Percentiles rank a stretch among this genome's conserved stretches.
Evolutionary conservation across 2,113 vertebrate species (phyloP).

Genomic region (Edolisoma coerulescens): DNA sequence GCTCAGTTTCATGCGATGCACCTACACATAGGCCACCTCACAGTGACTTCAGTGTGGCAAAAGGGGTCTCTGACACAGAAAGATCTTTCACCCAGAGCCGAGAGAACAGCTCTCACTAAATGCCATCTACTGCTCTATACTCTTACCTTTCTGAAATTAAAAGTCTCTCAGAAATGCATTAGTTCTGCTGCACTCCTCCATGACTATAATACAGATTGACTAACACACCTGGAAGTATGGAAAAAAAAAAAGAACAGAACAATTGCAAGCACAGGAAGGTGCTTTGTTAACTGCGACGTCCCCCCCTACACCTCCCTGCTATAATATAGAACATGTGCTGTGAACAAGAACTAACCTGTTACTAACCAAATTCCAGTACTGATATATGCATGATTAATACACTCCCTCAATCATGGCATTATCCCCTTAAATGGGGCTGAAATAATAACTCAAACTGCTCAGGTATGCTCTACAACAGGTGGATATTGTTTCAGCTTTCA

Average conservation of each 20-base stretch:
- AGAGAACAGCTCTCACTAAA: background rate
- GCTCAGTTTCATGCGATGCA: background rate
- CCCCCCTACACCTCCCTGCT: background rate
- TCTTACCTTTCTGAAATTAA: background rate
- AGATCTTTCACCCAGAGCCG: background rate
- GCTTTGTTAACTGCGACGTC: background rate
- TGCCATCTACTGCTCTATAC: background rate
- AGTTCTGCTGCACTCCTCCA: background rate
- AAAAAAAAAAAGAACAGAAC: background rate
- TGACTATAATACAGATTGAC: background rate
- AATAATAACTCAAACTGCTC: background rate
- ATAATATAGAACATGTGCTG: background rate
- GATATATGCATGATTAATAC: background rate
- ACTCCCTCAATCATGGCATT: background rate
- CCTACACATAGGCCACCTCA: background rate
- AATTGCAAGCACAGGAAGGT: background rate
- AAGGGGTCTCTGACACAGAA: background rate
- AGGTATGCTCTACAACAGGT: background rate
- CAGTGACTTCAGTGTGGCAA: background rate
- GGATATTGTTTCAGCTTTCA: background rate
- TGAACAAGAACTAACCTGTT: conserved; percentile 2
- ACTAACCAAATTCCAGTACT: background rate
- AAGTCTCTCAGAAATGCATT: background rate
- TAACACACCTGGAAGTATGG: background rate
- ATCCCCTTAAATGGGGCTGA: background rate